phyloP scores from a whole-genome alignment of 2,888 invertebrate species.

The Cremastinae sp. region DNA sequence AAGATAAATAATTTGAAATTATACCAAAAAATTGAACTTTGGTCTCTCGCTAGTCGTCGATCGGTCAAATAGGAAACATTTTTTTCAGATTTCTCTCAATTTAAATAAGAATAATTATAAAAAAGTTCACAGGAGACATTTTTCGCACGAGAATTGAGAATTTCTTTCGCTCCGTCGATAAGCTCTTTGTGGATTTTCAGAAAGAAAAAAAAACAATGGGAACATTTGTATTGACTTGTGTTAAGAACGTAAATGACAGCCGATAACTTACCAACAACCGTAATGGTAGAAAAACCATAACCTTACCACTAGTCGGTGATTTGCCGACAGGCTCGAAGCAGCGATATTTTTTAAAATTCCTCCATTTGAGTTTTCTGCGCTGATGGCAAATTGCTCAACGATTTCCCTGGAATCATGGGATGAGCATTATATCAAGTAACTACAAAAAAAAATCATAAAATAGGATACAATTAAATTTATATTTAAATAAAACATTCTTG shows the following conservation, averaged over 20 bases:
- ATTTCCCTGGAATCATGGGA: slow-evolving; percentile 31
- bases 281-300: not conserved
- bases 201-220: too few species aligned
- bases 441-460: not conserved
- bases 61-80: slow-evolving; percentile 6
- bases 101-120: slow-evolving; percentile 27
- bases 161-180: too few species aligned
- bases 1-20: slow-evolving; percentile 1
- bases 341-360: not conserved
- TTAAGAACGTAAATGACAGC: too few species aligned
- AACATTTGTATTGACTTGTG: too few species aligned
- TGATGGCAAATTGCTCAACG: slow-evolving; percentile 46
- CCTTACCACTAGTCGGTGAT: slow-evolving; percentile 15
- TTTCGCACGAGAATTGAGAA: too few species aligned
- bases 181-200: too few species aligned
- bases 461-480: too few species aligned
- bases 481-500: too few species aligned
- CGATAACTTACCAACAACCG: not conserved
- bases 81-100: slow-evolving; percentile 28
- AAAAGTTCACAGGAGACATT: not conserved
- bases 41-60: slow-evolving; percentile 28
- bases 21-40: slow-evolving; percentile 1
- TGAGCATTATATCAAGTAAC: not conserved
- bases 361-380: too few species aligned
- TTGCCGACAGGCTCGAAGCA: slow-evolving; percentile 1